phyloP scores from a whole-genome alignment of 2,113 vertebrate species.

The Saccopteryx leptura region DNA sequence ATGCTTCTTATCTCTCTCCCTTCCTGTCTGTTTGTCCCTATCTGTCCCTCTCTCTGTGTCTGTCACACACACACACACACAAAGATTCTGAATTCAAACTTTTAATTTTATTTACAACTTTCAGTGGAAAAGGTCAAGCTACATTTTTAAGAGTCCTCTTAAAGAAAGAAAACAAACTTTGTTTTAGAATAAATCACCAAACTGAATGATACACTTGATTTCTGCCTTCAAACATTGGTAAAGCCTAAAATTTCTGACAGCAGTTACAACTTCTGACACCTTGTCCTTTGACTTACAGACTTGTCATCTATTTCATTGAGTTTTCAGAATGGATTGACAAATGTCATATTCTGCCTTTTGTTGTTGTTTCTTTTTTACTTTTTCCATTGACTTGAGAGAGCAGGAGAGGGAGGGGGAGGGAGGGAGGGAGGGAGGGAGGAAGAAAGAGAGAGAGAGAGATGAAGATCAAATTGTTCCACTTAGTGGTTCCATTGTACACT shows the following conservation, averaged over 20 bases:
- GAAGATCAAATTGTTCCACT: too few relatives aligned
- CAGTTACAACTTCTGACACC: slow-evolving; percentile 27
- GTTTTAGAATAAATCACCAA: slow-evolving; percentile 68
- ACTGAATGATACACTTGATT: slow-evolving; percentile 80
- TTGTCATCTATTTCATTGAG: slow-evolving; percentile 72
- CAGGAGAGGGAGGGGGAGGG: too few relatives aligned
- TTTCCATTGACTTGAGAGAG: too few relatives aligned
- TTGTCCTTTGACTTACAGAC: slow-evolving; percentile 65
- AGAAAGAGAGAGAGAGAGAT: too few relatives aligned
- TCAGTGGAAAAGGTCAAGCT: not conserved
- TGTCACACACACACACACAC: too few relatives aligned
- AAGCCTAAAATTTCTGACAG: slow-evolving; percentile 69
- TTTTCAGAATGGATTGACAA: slow-evolving; percentile 83
- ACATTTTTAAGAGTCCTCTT: slow-evolving; percentile 4
- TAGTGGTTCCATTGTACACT: too few relatives aligned
- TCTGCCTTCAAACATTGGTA: not conserved
- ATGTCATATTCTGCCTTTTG: slow-evolving; percentile 58
- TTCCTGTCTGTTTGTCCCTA: too few relatives aligned
- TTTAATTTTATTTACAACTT: slow-evolving; percentile 15
- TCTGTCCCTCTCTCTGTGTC: too few relatives aligned
- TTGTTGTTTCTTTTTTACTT: too few relatives aligned
- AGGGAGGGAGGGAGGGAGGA: too few relatives aligned
- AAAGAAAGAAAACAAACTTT: slow-evolving; percentile 55
- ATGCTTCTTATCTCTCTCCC: too few relatives aligned
- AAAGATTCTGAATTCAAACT: slow-evolving; percentile 9